Evolutionary conservation across 1,140 invertebrate species (phyloP).

Genomic region (Chelonus insularis): DNA sequence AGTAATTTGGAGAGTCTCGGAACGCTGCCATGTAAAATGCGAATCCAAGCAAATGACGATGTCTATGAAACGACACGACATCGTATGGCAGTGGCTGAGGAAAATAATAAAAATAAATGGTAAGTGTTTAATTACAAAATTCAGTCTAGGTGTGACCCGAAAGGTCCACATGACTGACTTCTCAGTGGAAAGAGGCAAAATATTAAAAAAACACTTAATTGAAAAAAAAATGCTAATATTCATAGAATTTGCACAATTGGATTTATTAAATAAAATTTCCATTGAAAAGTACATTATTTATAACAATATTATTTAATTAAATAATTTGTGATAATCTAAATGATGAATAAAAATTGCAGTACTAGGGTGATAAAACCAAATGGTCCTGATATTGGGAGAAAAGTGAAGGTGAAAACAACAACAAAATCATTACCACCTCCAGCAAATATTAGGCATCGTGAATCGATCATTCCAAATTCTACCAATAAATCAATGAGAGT

Average conservation of each 20-base stretch:
- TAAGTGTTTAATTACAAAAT: slow-evolving; percentile 51
- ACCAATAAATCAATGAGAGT: slow-evolving; percentile 29
- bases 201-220: no score
- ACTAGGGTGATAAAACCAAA: slow-evolving; percentile 90
- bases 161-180: no score
- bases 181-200: no score
- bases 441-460: slow-evolving; percentile 48
- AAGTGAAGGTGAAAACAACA: slow-evolving; percentile 73
- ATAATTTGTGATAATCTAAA: neutral
- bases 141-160: no score
- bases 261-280: no score
- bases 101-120: slow-evolving; percentile 92
- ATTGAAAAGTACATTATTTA: no score
- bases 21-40: slow-evolving; percentile 79
- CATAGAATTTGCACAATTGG: no score
- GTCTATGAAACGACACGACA: slow-evolving; percentile 88
- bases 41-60: slow-evolving; percentile 91
- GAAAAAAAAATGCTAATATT: no score
- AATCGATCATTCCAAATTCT: slow-evolving; percentile 41
- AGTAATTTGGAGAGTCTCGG: slow-evolving; percentile 78
- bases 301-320: neutral
- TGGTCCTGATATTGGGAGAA: slow-evolving; percentile 81
- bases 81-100: slow-evolving; percentile 85
- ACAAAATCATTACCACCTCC: slow-evolving; percentile 53
- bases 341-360: slow-evolving; percentile 56